phyloP scores from a whole-genome alignment of 1,140 invertebrate genomes.

The Drosophila burlai region DNA sequence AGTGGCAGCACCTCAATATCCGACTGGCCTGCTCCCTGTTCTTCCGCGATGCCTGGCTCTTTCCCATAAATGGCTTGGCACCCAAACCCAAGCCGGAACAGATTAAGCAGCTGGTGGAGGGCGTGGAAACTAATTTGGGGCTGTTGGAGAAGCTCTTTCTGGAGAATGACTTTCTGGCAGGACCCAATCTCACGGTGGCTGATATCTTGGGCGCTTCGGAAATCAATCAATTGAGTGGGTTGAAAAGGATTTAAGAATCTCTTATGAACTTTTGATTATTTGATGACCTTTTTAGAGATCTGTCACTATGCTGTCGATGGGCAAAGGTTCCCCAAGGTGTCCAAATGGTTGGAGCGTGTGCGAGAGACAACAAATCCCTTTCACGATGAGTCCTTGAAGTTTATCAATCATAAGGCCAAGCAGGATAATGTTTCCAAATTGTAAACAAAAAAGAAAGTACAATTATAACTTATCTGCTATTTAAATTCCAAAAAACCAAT shows the following conservation, averaged over 20 bases:
- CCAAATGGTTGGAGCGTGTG: conserved; percentile 89
- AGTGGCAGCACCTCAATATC: conserved; percentile 94
- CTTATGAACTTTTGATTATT: background rate
- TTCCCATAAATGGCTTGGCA: conserved; percentile 85
- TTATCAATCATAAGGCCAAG: conserved; percentile 46
- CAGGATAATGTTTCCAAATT: conserved; percentile 38
- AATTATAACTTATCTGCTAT: too few relatives aligned
- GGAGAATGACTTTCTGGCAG: conserved; percentile 88
- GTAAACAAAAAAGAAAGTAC: background rate
- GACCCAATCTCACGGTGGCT: conserved; percentile 89
- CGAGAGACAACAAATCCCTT: conserved; percentile 86
- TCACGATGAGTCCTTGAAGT: conserved; percentile 87
- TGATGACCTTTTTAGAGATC: conserved; percentile 85
- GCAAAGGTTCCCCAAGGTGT: conserved; percentile 87
- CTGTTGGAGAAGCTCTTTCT: conserved; percentile 89
- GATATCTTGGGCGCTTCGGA: conserved; percentile 93
- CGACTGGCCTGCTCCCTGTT: conserved; percentile 89
- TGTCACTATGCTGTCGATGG: conserved; percentile 87
- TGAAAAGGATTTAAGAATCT: too few relatives aligned
- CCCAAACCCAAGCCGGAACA: conserved; percentile 84
- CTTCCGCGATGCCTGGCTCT: conserved; percentile 87
- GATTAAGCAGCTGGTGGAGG: conserved; percentile 85
- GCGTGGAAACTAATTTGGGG: conserved; percentile 85
- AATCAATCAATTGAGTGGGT: conserved; percentile 92
- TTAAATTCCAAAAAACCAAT: background rate